Evolutionary conservation across 2,888 invertebrate species (phyloP), one percentile per base, ranked within the genome.

Genomic region (Lapara coniferarum): DNA sequence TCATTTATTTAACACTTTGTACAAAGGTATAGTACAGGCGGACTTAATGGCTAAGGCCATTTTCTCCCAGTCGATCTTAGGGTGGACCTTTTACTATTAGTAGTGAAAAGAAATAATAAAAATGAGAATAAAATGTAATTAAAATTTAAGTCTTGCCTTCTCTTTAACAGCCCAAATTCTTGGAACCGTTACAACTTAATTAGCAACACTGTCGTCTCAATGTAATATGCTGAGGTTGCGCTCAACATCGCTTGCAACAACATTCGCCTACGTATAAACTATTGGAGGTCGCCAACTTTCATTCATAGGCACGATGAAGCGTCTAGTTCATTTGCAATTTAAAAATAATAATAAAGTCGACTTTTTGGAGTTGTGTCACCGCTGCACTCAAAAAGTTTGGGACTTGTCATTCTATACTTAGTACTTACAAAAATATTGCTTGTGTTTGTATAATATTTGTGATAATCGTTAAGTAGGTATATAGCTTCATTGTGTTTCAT

Each of bases 231-330:
- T 59, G 53, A 63, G 49, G 63, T 53, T 69, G 53, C n/a, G 52
- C 30, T 44, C 53, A 52, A 58, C 58, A 69, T 44, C 66, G 66
- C 71, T 91, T 91, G 90, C 92, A 89, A 88, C 90, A 91, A 85
- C 80, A 79, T 73, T 85, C 92, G 88, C 93, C 93, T 89, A 93
- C 93, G 89, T 86, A 73, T 71, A 76, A 73, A 67, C 71, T 71
- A 66, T 75, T 84, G 89, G 91, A 93, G 93, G 93, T 90, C 93
- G 88, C 85, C 92, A 90, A 92, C 93, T 93, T 93, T 93, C 93
- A 92, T 93, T 93, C 92, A 93, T 89, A 85, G 82, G 72, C 75
- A 78, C 78, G 75, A 74, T 53, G 76, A 66, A 59, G 70, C 69
- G 78, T 75, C 63, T 59, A 69, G 58, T 53, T 53, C 71, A 81